phyloP scores from a whole-genome alignment of 1,140 invertebrate genomes.

The Lasioglossum baleicum region DNA sequence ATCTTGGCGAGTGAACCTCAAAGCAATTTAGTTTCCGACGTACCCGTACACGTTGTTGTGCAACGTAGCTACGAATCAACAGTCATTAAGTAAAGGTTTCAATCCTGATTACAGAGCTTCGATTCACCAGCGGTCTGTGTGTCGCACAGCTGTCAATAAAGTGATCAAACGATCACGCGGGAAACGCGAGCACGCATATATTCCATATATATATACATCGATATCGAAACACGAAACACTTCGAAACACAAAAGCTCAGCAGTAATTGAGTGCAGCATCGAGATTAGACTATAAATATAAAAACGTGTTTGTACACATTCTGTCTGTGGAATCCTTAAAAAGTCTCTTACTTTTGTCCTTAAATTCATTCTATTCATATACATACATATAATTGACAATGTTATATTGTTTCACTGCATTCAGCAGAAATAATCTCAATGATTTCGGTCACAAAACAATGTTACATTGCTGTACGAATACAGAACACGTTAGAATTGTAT shows the following conservation, averaged over 20 bases:
- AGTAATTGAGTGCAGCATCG: not conserved
- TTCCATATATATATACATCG: too few relatives aligned
- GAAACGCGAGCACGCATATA: not conserved
- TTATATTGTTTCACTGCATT: too few relatives aligned
- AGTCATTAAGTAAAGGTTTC: not conserved
- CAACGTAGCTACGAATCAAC: not conserved
- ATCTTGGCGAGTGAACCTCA: not conserved
- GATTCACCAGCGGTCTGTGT: not conserved
- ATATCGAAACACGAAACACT: too few relatives aligned
- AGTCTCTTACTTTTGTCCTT: too few relatives aligned
- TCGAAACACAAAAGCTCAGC: not conserved
- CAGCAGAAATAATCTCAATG: too few relatives aligned
- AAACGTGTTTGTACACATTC: not conserved
- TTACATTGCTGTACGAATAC: too few relatives aligned
- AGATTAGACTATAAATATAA: not conserved
- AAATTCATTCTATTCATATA: too few relatives aligned
- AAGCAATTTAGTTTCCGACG: not conserved
- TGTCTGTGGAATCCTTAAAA: too few relatives aligned
- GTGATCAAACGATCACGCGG: constrained; percentile 6
- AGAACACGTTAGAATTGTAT: too few relatives aligned
- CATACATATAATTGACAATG: too few relatives aligned
- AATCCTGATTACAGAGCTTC: not conserved
- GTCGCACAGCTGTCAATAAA: constrained; percentile 5
- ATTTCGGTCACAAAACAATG: too few relatives aligned
- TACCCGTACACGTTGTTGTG: not conserved